Conservation (phyloP, 1,140 invertebrate genomes). For the Oreohelix idahoensis region DNA sequence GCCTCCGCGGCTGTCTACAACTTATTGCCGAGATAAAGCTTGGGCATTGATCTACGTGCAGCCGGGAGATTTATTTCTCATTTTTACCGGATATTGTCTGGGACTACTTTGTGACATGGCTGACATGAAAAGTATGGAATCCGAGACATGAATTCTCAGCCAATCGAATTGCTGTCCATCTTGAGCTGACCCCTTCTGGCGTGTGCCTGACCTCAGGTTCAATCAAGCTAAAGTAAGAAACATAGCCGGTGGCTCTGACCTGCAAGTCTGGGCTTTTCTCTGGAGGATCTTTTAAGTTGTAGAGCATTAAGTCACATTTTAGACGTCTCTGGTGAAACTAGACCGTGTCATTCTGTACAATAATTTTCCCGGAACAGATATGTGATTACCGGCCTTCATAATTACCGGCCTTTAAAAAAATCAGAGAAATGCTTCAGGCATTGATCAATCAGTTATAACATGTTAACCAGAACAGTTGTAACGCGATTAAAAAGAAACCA, state of each 20-base stretch:
- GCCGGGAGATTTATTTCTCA: slow-evolving; percentile 25
- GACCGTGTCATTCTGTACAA: too few relatives aligned
- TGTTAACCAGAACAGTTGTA: too few relatives aligned
- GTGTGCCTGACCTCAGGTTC: neutral
- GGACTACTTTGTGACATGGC: neutral
- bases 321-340: too few relatives aligned
- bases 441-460: too few relatives aligned
- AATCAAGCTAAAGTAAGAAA: neutral
- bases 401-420: too few relatives aligned
- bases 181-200: neutral
- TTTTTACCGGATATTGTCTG: neutral
- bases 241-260: neutral
- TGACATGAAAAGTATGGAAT: slow-evolving; percentile 21
- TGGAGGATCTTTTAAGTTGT: too few relatives aligned
- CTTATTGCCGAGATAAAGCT: slow-evolving; percentile 23
- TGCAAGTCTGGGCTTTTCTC: neutral
- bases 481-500: too few relatives aligned
- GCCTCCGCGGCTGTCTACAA: neutral
- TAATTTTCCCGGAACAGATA: too few relatives aligned
- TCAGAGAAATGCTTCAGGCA: too few relatives aligned
- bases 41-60: neutral
- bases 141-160: neutral
- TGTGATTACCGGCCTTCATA: too few relatives aligned
- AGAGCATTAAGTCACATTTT: too few relatives aligned
- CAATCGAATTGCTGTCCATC: slow-evolving; percentile 18